phyloP scores from a whole-genome alignment of 2,797 vertebrate genomes.

The Decapterus maruadsi region DNA sequence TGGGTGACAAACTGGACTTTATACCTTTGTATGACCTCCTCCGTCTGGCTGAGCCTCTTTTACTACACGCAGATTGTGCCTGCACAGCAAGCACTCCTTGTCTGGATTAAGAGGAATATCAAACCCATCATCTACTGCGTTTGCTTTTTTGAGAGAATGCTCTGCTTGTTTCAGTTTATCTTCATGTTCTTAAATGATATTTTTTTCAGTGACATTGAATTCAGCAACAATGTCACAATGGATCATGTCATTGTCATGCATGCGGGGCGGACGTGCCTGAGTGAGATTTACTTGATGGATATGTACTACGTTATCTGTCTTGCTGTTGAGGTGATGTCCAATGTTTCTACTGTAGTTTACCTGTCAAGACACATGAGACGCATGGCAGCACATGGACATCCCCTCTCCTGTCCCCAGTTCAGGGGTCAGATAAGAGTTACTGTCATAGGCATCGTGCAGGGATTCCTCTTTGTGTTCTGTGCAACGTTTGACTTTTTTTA shows the following conservation, averaged over 20 bases:
- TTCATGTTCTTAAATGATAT: accelerated
- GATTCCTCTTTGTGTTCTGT: neutral
- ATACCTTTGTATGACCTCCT: conserved; percentile 25
- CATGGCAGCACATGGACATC: conserved; percentile 33
- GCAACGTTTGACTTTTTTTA: accelerated
- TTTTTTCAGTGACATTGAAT: accelerated
- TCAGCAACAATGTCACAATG: conserved; percentile 1
- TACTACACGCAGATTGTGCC: conserved; percentile 74
- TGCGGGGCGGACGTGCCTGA: accelerated
- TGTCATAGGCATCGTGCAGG: conserved; percentile 34
- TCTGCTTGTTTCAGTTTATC: neutral
- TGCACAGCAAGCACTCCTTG: conserved; percentile 22
- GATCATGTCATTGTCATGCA: neutral
- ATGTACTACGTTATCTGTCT: neutral
- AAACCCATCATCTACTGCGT: conserved; percentile 55
- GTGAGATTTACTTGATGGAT: too few relatives aligned
- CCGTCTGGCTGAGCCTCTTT: conserved; percentile 70
- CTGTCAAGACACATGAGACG: conserved; percentile 39
- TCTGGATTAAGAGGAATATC: conserved; percentile 72
- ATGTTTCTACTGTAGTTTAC: conserved; percentile 29
- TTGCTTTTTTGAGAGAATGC: conserved; percentile 43
- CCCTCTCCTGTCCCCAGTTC: neutral
- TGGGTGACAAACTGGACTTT: neutral
- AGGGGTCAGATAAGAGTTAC: conserved; percentile 45
- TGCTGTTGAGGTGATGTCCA: conserved; percentile 43